Conservation (phyloP, 1,140 invertebrate genomes). For the Drosophila arawakana region DNA sequence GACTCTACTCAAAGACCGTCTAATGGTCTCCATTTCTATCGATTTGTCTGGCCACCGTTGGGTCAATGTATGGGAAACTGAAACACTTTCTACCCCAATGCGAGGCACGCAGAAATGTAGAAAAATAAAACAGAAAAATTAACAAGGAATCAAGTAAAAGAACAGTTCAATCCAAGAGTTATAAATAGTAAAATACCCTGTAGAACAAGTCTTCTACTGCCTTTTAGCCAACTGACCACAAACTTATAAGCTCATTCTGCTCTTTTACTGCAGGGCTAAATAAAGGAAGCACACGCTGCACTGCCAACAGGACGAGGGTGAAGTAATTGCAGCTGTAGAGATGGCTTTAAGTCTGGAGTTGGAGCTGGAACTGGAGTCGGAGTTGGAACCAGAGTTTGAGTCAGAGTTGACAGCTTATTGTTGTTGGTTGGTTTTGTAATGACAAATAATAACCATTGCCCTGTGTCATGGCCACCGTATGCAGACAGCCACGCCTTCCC, state of each 20-base stretch:
- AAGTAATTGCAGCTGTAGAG: conserved; percentile 11
- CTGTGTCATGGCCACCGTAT: not conserved
- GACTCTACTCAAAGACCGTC: conserved; percentile 10
- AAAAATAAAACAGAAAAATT: conserved; percentile 29
- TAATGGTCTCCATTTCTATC: conserved; percentile 55
- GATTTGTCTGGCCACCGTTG: conserved; percentile 70
- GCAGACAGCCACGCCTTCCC: not conserved
- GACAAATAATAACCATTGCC: conserved; percentile 76
- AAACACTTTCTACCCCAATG: conserved; percentile 76
- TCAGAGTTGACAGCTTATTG: conserved; percentile 1
- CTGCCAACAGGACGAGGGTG: conserved; percentile 16
- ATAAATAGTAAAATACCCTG: not conserved
- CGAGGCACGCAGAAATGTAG: conserved; percentile 11
- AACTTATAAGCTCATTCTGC: too few species aligned
- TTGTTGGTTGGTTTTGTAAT: conserved; percentile 67
- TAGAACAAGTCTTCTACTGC: too few species aligned
- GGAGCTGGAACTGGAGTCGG: not conserved
- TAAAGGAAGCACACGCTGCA: too few species aligned
- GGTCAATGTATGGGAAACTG: conserved; percentile 68
- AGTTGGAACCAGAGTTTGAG: not conserved
- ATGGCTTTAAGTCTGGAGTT: conserved; percentile 1
- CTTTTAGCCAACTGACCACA: too few species aligned
- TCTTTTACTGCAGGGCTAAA: too few species aligned
- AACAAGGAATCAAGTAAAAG: conserved; percentile 42
- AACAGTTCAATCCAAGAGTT: conserved; percentile 6